A percentile compares a stretch with the other conserved stretches of the same genome.
Evolutionary conservation across 2,888 invertebrate genomes (phyloP).

Genomic region (Desoria tigrina): DNA sequence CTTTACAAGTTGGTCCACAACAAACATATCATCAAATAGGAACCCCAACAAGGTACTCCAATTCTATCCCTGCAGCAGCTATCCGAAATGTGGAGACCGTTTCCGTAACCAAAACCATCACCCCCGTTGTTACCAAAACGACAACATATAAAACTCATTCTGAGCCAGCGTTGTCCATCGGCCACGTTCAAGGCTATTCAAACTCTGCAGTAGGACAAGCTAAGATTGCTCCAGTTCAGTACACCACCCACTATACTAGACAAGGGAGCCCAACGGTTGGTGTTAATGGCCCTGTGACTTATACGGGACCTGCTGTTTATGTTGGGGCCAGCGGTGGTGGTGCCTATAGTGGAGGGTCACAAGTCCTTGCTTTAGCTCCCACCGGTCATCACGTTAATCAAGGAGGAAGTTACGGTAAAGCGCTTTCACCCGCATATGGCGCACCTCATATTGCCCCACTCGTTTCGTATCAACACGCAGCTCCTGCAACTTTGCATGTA

Average conservation of each 20-base stretch:
- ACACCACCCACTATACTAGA: conserved; percentile 48
- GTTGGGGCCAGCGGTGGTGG: too few relatives aligned
- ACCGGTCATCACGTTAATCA: too few relatives aligned
- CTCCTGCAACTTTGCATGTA: too few relatives aligned
- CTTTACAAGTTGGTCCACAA: too few relatives aligned
- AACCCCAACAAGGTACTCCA: not conserved
- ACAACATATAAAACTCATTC: conserved; percentile 46
- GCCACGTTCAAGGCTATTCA: conserved; percentile 51
- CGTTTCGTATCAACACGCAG: too few relatives aligned
- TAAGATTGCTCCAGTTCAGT: conserved; percentile 47
- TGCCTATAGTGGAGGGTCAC: too few relatives aligned
- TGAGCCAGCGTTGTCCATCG: conserved; percentile 48
- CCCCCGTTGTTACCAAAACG: conserved; percentile 50
- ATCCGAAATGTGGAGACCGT: conserved; percentile 38
- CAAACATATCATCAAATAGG: too few relatives aligned
- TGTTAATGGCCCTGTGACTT: conserved; percentile 43
- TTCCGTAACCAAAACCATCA: conserved; percentile 50
- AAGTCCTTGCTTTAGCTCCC: too few relatives aligned
- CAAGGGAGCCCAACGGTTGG: conserved; percentile 37
- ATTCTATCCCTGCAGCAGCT: not conserved
- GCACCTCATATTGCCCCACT: too few relatives aligned
- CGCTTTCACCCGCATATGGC: too few relatives aligned
- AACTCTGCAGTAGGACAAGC: conserved; percentile 41
- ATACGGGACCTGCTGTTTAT: conserved; percentile 19
- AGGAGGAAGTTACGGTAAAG: too few relatives aligned